Evolutionary conservation across 92 coral and sea anemone genomes (phyloP).

Genomic region (Pocillopora grandis): DNA sequence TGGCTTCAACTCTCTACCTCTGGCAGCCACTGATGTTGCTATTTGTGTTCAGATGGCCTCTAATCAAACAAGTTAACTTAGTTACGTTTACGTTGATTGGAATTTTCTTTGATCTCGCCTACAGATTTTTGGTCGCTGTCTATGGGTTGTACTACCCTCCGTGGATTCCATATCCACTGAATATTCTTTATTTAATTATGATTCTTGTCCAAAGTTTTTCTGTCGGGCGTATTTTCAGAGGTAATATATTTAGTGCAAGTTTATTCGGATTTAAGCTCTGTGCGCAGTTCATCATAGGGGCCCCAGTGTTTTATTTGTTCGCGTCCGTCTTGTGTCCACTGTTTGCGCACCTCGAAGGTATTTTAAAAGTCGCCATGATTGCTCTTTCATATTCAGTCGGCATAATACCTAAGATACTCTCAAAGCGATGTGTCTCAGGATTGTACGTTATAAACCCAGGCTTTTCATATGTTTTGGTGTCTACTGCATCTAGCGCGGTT

Average conservation of each 20-base stretch:
- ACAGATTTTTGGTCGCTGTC: constrained; percentile 23
- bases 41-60: constrained; percentile 29
- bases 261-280: constrained; percentile 31
- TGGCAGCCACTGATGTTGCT: constrained; percentile 30
- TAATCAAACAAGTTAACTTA: constrained; percentile 30
- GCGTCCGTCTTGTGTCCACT: constrained; percentile 8
- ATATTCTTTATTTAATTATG: constrained; percentile 3
- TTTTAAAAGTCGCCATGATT: background rate
- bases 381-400: constrained; percentile 1
- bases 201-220: background rate
- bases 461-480: constrained; percentile 11
- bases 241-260: background rate
- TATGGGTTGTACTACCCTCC: constrained; percentile 23
- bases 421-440: constrained; percentile 11
- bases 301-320: background rate
- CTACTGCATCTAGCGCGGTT: constrained; percentile 12
- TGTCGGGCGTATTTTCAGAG: background rate
- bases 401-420: constrained; percentile 8
- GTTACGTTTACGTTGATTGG: constrained; percentile 19
- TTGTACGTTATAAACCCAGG: constrained; percentile 41
- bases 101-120: constrained; percentile 24
- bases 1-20: constrained; percentile 6
- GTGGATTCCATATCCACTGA: constrained; percentile 39
- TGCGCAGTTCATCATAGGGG: constrained; percentile 17
- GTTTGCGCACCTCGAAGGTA: constrained; percentile 26